Conservation (phyloP, 1,140 invertebrate species). For the Gonioctena quinquepunctata region DNA sequence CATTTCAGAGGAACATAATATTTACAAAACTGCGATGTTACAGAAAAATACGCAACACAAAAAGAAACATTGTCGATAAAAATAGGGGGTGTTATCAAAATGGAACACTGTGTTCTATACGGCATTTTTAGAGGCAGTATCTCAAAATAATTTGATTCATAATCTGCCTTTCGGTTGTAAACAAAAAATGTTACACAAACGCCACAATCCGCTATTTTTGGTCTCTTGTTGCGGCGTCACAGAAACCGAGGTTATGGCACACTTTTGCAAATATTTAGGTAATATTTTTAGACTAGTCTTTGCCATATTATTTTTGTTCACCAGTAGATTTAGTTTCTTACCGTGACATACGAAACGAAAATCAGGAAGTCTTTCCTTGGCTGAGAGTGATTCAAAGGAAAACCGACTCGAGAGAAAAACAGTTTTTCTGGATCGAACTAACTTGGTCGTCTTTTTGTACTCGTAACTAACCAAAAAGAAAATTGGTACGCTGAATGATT, state of each 20-base stretch:
- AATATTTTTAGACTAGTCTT: constrained; percentile 11
- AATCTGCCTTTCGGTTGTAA: constrained; percentile 1
- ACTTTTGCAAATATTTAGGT: constrained; percentile 8
- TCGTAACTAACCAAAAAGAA: constrained; percentile 34
- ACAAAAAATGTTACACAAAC: background rate
- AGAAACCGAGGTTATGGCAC: constrained; percentile 16
- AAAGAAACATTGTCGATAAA: constrained; percentile 2
- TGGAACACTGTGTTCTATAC: constrained; percentile 36
- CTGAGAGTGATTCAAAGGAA: constrained; percentile 11
- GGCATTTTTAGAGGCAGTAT: constrained; percentile 38
- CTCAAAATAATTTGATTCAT: constrained; percentile 26
- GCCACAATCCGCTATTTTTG: background rate
- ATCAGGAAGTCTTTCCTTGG: background rate
- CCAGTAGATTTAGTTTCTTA: constrained; percentile 15
- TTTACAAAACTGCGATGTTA: constrained; percentile 11
- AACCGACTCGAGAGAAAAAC: constrained; percentile 16
- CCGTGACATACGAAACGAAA: background rate
- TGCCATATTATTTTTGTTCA: constrained; percentile 11
- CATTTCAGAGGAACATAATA: constrained; percentile 14
- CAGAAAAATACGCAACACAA: background rate
- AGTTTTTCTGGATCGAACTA: constrained; percentile 12
- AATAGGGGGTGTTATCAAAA: constrained; percentile 20
- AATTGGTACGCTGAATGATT: constrained; percentile 5
- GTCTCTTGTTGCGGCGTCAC: background rate
- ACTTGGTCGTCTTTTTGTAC: constrained; percentile 38